These are phyloP conservation scores for Heterotilapia buettikoferi DNA, from an alignment of 2,113 vertebrate genomes.

Conservation along the genomic window DNA sequence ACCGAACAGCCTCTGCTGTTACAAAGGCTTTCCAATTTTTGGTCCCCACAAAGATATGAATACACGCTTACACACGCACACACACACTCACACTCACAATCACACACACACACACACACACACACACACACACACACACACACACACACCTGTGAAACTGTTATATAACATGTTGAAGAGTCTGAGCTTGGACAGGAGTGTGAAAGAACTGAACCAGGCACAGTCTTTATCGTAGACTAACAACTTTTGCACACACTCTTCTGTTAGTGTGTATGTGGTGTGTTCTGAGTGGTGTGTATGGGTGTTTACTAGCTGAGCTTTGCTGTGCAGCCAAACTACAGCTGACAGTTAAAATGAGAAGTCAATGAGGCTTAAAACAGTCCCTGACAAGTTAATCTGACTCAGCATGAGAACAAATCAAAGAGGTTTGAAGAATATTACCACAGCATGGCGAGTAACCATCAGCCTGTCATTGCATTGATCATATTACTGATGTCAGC, in stretches of 20 bases:
- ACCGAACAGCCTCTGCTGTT: neutral
- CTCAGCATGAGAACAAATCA: rapidly evolving
- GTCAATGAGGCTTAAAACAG: neutral
- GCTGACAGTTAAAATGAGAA: neutral
- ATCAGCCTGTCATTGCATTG: neutral
- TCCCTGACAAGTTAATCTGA: neutral
- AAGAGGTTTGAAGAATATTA: neutral
- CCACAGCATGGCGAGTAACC: neutral
- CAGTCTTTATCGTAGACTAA: neutral
- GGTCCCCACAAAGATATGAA: neutral
- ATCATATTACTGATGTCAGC: neutral
- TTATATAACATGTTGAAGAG: rapidly evolving
- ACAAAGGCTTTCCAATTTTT: neutral
- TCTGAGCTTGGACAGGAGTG: neutral
- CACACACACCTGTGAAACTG: neutral
- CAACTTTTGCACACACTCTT: neutral
- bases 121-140: neutral
- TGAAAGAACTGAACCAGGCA: neutral
- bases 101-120: rapidly evolving
- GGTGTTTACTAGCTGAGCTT: neutral
- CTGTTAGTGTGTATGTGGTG: neutral
- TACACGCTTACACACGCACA: rapidly evolving
- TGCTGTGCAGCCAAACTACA: neutral
- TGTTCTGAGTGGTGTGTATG: rapidly evolving
- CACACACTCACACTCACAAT: too few species aligned